Base-by-base conservation (phyloP, 2,888 invertebrate species). In the Scaptomyza polygonia region DNA sequence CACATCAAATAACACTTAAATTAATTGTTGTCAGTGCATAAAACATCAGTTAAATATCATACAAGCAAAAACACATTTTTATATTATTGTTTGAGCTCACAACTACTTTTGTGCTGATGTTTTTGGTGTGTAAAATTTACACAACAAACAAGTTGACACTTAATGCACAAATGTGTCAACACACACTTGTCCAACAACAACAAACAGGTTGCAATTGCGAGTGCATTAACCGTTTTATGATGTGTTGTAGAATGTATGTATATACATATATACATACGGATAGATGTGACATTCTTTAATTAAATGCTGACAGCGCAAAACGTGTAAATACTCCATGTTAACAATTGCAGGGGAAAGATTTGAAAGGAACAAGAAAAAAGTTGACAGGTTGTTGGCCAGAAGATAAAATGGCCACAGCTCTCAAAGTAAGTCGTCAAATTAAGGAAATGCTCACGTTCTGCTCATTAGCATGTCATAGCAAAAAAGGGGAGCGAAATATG, bases 91-190 rank as follows among this genome's bases (percentile, higher is more conserved):
- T 75, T 52, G 51, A 64, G 55, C 54, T 68, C 27, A 45, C 48
- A 68, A 58, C 29, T 16, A 16, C 39, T 39, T 49, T 16, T 5
- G 34, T 2, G n/a, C n/a, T n/a, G 6, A 14, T 34, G n/a, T 34
- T 34, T 34, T 64, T 49, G 49, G 7, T 49, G 30, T 56, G 55
- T 34, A 57, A 29, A 48, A 40, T 45, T 14, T 47, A 62, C 29
- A n/a, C 34, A 29, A 49, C 29, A 67, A 66, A 77, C 72, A 62
- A 49, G 58, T 7, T 71, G 62, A n/a, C 64, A 80, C 76, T 79
- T 79, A 75, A 83, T 83, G 65, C 61, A 59, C 65, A 86, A 79
- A 66, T 64, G 63, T 76, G 79, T 79, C 65, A 64, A 57, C 72
- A 76, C 45, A 51, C 47, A 52, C 9, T 49, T 16, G 14, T 51